phyloP scores from a whole-genome alignment of 1,140 invertebrate genomes.

The Nebria ingens region DNA sequence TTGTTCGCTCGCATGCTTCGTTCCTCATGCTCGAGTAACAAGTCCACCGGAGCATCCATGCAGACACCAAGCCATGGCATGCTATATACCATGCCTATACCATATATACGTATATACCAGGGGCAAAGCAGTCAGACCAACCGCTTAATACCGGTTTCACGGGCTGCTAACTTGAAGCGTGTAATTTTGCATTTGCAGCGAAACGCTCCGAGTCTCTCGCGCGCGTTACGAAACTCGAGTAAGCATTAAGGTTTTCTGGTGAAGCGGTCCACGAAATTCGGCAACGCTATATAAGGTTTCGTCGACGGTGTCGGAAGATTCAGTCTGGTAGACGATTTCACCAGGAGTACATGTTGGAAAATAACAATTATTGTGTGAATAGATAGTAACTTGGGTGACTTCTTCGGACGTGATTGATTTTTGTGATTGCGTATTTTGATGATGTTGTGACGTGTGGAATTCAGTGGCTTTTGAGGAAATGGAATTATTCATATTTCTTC shows the following conservation, averaged over 20 bases:
- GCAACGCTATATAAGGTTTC: conserved; percentile 31
- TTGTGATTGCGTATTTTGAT: too few relatives aligned
- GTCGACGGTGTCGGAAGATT: conserved; percentile 9
- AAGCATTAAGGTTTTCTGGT: conserved; percentile 32
- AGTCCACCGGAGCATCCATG: conserved; percentile 28
- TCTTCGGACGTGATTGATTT: too few relatives aligned
- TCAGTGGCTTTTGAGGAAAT: too few relatives aligned
- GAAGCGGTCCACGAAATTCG: conserved; percentile 34
- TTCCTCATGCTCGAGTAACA: conserved; percentile 2
- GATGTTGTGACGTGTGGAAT: too few relatives aligned
- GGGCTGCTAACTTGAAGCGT: conserved; percentile 32
- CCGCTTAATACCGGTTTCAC: conserved; percentile 30
- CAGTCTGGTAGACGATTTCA: not conserved
- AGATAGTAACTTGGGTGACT: too few relatives aligned
- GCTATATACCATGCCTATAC: too few relatives aligned
- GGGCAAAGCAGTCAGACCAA: not conserved
- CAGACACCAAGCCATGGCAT: conserved; percentile 16
- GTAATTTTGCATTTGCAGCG: conserved; percentile 33
- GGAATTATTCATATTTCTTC: too few relatives aligned
- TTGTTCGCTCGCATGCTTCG: too few relatives aligned
- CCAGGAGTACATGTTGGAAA: conserved; percentile 1
- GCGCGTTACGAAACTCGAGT: conserved; percentile 11
- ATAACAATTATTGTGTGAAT: too few relatives aligned
- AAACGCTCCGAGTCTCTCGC: too few relatives aligned
- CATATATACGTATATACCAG: conserved; percentile 21